Evolutionary conservation across 2,888 invertebrate genomes (phyloP).

Genomic region (Lysandra bellargus): DNA sequence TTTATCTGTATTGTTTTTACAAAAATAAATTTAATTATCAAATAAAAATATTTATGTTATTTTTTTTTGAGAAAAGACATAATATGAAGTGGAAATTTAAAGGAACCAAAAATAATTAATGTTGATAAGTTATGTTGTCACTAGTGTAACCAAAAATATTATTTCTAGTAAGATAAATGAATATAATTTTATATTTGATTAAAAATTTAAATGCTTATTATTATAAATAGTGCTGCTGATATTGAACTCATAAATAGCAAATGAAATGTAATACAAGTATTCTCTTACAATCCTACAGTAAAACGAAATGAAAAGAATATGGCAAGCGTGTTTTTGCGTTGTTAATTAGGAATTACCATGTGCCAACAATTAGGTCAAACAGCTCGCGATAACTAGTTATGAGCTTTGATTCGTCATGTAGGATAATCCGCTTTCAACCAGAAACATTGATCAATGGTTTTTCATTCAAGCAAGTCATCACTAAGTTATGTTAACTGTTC

Average conservation of each 20-base stretch:
- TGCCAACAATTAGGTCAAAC: slow-evolving; percentile 5
- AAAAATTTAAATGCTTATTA: too few relatives aligned
- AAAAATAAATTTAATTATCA: background rate
- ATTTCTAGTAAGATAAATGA: too few relatives aligned
- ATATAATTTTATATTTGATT: too few relatives aligned
- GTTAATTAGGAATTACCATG: background rate
- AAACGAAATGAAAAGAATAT: background rate
- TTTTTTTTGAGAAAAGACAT: too few relatives aligned
- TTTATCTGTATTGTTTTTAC: background rate
- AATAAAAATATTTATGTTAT: too few relatives aligned
- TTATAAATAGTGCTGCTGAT: background rate
- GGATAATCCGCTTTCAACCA: slow-evolving; percentile 12
- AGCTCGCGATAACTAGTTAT: background rate
- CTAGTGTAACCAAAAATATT: too few relatives aligned
- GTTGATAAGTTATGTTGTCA: too few relatives aligned
- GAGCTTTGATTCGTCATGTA: background rate
- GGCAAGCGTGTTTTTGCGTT: background rate
- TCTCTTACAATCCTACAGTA: background rate
- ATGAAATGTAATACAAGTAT: background rate
- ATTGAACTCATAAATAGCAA: background rate
- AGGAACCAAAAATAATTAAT: too few relatives aligned
- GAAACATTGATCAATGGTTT: slow-evolving; percentile 5
- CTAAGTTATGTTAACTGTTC: background rate
- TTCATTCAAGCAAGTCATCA: background rate
- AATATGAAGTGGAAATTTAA: too few relatives aligned